Evolutionary conservation across 2,113 vertebrate genomes (phyloP), one percentile per base, ranked within the genome.

Genomic region (Rhinolophus ferrumequinum): DNA sequence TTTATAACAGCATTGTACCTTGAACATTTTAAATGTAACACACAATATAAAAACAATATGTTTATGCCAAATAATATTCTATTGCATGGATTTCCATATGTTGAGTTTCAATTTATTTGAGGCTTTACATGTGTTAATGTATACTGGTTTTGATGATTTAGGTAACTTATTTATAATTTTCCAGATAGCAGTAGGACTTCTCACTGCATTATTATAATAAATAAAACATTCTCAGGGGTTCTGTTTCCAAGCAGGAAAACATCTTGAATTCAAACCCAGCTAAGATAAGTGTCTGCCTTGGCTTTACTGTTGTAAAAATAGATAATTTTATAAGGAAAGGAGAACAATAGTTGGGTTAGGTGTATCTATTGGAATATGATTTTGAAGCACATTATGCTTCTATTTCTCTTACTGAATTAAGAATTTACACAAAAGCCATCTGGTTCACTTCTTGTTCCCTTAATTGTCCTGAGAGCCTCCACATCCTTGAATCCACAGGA

Each of bases 81-180:
- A 82, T 75, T 35, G 82, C 16, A 21, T 90, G 24, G 33, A 81
- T 76, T 94, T 67, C n/a, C 73, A n/a, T n/a, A 13, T 77, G 13
- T 75, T 86, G 35, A 79, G 79, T 86, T 93, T 88, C 21, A 64
- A 69, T 47, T 96, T 88, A 67, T 52, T 80, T 88, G 66, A 76
- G n/a, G 3, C 15, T 79, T 87, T 80, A 54, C 7, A 28, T 95
- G 2, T 93, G 82, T 90, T 88, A 54, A 94, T 56, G 13, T 56
- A 62, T 90, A 47, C 75, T 76, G 64, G 38, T 35, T 90, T 83
- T 91, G 26, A 69, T 91, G 26, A 80, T 73, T 60, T 86, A 72
- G 22, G 8, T 30, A 93, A 79, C 22, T 44, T 75, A 69, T 73
- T 75, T 89, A 44, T 73, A 92, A 77, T 24, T 88, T 86, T 86